phyloP scores from a whole-genome alignment of 2,113 vertebrate species.

The Tor tambroides region DNA sequence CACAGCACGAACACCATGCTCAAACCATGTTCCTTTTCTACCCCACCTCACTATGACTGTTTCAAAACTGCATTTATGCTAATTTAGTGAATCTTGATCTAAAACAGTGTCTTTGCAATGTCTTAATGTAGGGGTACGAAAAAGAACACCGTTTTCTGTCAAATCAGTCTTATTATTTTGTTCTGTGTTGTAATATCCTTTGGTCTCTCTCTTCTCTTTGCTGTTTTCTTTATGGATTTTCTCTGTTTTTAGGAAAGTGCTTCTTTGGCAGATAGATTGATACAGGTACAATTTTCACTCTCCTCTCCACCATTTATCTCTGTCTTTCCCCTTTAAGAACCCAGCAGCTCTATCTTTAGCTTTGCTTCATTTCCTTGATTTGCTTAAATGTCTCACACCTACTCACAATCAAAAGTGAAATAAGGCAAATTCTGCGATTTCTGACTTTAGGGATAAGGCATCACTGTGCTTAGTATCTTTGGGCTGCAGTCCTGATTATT shows the following conservation, averaged over 20 bases:
- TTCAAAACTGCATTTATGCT: neutral
- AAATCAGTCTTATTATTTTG: slow-evolving; percentile 73
- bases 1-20: slow-evolving; percentile 60
- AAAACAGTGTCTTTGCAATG: neutral
- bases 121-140: slow-evolving; percentile 70
- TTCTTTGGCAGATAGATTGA: slow-evolving; percentile 99
- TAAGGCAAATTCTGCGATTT: slow-evolving; percentile 24
- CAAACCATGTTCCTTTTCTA: slow-evolving; percentile 76
- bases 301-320: slow-evolving; percentile 60
- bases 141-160: slow-evolving; percentile 80
- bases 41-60: slow-evolving; percentile 50
- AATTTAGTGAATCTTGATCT: neutral
- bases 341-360: slow-evolving; percentile 26
- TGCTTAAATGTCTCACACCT: slow-evolving; percentile 26
- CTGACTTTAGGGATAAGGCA: neutral
- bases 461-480: slow-evolving; percentile 9
- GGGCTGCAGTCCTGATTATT: slow-evolving; percentile 34
- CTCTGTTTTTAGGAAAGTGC: slow-evolving; percentile 99
- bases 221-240: slow-evolving; percentile 83
- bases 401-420: neutral
- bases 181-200: slow-evolving; percentile 76
- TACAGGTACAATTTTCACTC: slow-evolving; percentile 91
- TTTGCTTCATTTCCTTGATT: slow-evolving; percentile 25
- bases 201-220: slow-evolving; percentile 80
- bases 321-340: slow-evolving; percentile 18